Conservation (phyloP, 2,888 invertebrate genomes). For the Noctua fimbriata region DNA sequence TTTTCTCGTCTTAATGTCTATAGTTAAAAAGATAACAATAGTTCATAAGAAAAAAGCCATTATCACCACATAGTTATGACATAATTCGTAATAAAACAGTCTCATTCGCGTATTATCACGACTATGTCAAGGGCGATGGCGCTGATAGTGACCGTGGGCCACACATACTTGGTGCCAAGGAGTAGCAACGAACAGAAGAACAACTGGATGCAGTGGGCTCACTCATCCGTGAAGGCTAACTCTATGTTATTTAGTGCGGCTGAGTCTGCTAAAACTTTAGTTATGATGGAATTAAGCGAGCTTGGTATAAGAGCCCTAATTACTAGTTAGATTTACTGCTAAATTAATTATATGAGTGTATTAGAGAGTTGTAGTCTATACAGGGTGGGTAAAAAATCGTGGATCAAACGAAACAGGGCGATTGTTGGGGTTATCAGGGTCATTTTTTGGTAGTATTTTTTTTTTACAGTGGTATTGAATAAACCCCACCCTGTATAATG, state of each 20-base stretch:
- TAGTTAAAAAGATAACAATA: constrained; percentile 36
- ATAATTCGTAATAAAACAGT: constrained; percentile 57
- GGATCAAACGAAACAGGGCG: too few species aligned
- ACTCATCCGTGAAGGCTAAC: constrained; percentile 38
- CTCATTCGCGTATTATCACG: constrained; percentile 55
- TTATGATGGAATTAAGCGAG: not conserved
- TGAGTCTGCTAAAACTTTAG: not conserved
- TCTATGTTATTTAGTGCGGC: not conserved
- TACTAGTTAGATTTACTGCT: not conserved
- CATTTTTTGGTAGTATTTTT: too few species aligned
- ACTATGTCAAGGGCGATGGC: constrained; percentile 62
- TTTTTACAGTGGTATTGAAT: too few species aligned
- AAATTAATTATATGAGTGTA: not conserved
- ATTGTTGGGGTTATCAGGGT: too few species aligned
- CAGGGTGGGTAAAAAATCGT: too few species aligned
- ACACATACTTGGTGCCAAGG: constrained; percentile 37
- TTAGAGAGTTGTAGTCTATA: not conserved
- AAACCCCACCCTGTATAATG: too few species aligned
- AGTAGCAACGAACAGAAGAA: constrained; percentile 22
- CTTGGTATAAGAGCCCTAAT: not conserved
- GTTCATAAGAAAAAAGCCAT: constrained; percentile 40
- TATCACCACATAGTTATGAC: constrained; percentile 53
- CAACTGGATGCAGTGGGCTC: constrained; percentile 15
- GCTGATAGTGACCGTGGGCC: constrained; percentile 59
- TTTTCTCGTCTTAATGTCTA: constrained; percentile 13